These are phyloP conservation scores for Callyntrura guangdongensis DNA, from an alignment of 2,888 invertebrate genomes.

Conservation along the genomic window DNA sequence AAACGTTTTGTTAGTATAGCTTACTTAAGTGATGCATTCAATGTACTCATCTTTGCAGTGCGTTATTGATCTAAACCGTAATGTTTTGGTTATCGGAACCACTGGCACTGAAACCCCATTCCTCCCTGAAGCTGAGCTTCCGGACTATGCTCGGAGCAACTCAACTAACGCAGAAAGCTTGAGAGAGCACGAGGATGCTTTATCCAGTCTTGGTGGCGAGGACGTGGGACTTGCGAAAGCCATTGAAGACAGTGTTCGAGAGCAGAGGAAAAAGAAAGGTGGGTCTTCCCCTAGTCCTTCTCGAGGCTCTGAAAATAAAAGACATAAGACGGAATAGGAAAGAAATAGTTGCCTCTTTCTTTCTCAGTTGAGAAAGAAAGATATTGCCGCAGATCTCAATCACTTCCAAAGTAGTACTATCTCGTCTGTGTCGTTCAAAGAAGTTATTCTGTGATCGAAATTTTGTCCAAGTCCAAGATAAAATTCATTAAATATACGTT, in stretches of 20 bases:
- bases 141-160: slow-evolving; percentile 86
- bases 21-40: background rate
- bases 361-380: background rate
- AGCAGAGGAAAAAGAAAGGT: slow-evolving; percentile 81
- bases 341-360: background rate
- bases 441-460: slow-evolving; percentile 1
- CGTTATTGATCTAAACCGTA: slow-evolving; percentile 95
- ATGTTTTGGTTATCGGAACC: slow-evolving; percentile 96
- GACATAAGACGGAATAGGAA: slow-evolving; percentile 60
- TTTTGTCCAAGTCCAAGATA: background rate
- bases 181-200: slow-evolving; percentile 87
- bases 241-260: slow-evolving; percentile 89
- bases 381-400: background rate
- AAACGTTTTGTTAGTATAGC: background rate
- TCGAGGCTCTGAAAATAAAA: slow-evolving; percentile 53
- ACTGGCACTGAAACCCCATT: slow-evolving; percentile 97
- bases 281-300: slow-evolving; percentile 79
- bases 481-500: background rate
- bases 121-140: slow-evolving; percentile 92
- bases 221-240: slow-evolving; percentile 91
- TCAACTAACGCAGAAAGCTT: slow-evolving; percentile 73
- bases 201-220: slow-evolving; percentile 88
- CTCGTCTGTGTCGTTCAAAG: background rate
- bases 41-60: slow-evolving; percentile 88
- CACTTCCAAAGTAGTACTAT: background rate